Evolutionary conservation across 2,888 invertebrate genomes (phyloP).

Genomic region (Eupithecia subumbrata): DNA sequence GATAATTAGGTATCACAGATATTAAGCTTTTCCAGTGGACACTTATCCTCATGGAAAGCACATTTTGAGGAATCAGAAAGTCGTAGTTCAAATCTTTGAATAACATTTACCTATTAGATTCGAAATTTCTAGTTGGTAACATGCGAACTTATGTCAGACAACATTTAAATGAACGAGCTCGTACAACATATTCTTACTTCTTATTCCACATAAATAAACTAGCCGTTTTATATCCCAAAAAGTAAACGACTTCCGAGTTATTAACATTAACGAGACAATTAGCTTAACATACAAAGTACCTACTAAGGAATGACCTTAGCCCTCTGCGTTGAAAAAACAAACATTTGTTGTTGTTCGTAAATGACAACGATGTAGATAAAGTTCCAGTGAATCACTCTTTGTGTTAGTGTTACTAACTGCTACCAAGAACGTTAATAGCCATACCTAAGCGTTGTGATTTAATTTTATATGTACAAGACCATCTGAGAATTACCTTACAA

Average conservation of each 20-base stretch:
- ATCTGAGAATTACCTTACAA: not conserved
- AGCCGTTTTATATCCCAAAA: not conserved
- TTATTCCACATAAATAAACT: not conserved
- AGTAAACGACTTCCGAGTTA: slow-evolving; percentile 4
- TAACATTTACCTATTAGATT: no score
- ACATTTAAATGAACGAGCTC: not conserved
- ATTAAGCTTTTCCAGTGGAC: not conserved
- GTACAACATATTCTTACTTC: not conserved
- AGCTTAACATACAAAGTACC: slow-evolving; percentile 2
- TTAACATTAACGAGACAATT: not conserved
- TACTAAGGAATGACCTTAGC: not conserved
- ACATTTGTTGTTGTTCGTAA: not conserved
- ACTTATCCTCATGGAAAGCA: not conserved
- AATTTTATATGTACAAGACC: not conserved
- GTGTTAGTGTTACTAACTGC: slow-evolving; percentile 7
- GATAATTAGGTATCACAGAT: not conserved
- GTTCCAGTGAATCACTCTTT: not conserved
- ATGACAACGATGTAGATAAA: not conserved
- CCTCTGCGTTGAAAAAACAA: slow-evolving; percentile 5
- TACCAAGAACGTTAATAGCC: not conserved
- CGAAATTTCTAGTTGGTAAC: not conserved
- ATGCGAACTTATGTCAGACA: not conserved
- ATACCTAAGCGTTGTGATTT: not conserved
- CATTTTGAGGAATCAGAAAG: no score
- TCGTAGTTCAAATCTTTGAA: no score